Evolutionary conservation across 2,797 vertebrate genomes (phyloP).

Genomic region (Columba guinea): DNA sequence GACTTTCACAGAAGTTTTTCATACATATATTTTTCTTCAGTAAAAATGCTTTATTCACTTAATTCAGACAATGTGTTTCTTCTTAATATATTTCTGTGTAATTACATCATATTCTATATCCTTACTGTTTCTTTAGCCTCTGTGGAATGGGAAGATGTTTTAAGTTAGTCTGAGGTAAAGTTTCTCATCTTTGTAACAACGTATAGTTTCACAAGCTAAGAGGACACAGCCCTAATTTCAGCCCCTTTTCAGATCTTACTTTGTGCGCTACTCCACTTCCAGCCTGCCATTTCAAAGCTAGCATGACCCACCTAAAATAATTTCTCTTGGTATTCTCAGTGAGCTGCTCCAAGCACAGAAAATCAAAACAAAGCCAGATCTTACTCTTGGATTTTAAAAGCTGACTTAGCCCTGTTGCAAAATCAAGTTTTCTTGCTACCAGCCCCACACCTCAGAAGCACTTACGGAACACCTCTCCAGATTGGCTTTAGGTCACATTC

Average conservation of each 20-base stretch:
- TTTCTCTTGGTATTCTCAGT: not conserved
- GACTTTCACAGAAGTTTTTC: not conserved
- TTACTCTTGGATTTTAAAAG: not conserved
- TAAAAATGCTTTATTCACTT: slow-evolving; percentile 52
- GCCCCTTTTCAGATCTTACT: not conserved
- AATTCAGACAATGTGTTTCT: not conserved
- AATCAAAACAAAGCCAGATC: not conserved
- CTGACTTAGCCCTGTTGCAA: not conserved
- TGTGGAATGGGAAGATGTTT: not conserved
- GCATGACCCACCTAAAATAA: not conserved
- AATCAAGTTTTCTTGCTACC: not conserved
- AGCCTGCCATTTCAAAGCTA: not conserved
- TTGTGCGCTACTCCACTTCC: not conserved
- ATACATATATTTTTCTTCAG: slow-evolving; percentile 27
- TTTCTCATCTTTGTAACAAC: not conserved
- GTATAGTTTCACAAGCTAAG: not conserved
- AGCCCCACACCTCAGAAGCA: not conserved
- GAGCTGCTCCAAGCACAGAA: not conserved
- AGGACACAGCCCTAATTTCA: not conserved
- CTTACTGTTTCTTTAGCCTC: not conserved
- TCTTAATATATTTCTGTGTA: not conserved
- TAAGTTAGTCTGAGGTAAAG: not conserved
- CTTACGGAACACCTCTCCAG: not conserved
- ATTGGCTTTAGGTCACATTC: not conserved
- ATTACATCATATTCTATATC: not conserved